Base-by-base conservation (phyloP, 2,797 vertebrate species). In the Hemitrygon akajei region DNA sequence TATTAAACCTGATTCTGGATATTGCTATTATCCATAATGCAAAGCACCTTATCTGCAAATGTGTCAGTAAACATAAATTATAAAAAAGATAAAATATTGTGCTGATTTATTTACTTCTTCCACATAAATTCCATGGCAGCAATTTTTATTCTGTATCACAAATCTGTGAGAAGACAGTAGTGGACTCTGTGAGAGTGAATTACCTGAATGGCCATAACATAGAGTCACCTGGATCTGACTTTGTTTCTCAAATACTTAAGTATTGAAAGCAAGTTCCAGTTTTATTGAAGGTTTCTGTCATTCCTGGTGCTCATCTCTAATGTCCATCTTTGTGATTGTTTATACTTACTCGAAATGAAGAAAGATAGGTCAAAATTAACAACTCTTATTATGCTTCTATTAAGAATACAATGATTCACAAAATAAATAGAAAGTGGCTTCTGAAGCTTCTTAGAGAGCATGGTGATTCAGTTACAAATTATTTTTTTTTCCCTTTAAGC, bases 401-500 rank as follows among this genome's bases (percentile, higher is more conserved):
- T 30, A 86, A 86, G 47, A 86, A 16, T 56, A 58, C 82, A n/a
- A 60, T n/a, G 12, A 60, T 60, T 86, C 11, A 10, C 58, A 56
- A 6, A 86, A 60, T 60, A 60, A 30, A n/a, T 60, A 14, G 82
- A 60, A 58, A 60, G 27, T 86, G 58, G 56, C 30, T 60, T 30
- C 25, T 58, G 82, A 30, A 60, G 25, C 56, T 60, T 60, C 9
- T 86, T 56, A 30, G 82, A 14, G 25, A 11, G 56, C 20, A n/a
- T 58, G 82, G 56, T 86, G 56, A 25, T n/a, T 16, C 79, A 80
- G 82, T 86, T 30, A 60, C 82, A 86, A 86, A 86, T 86, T n/a
- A n/a, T 22, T 58, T 7, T 58, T 30, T 47, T 47, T 47, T 47
- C 47, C 47, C 81, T 11, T 81, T 25, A 1, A 56, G 30, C 56